A percentile compares a stretch with the other conserved stretches of the same genome.
Evolutionary conservation across 2,888 invertebrate species (phyloP).

Genomic region (Acanthacorydalis orientalis): DNA sequence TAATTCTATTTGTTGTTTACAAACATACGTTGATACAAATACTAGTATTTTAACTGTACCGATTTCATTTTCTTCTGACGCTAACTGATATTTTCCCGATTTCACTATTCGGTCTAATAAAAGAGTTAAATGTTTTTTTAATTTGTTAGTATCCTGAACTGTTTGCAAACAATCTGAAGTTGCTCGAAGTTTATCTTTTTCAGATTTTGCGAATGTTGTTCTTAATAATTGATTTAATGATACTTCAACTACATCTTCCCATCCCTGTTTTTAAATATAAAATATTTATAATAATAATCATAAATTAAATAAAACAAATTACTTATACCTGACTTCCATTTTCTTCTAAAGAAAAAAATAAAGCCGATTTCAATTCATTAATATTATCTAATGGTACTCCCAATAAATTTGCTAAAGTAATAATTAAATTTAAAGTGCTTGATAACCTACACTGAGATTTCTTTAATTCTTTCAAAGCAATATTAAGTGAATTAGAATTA

Average conservation of each 20-base stretch:
- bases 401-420: slow-evolving; percentile 17
- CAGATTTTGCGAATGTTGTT: slow-evolving; percentile 42
- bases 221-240: slow-evolving; percentile 45
- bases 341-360: slow-evolving; percentile 18
- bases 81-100: not conserved
- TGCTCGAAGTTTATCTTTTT: slow-evolving; percentile 42
- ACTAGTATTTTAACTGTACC: not conserved
- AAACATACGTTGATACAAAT: not conserved
- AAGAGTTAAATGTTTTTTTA: slow-evolving; percentile 23
- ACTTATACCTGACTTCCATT: slow-evolving; percentile 19
- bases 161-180: slow-evolving; percentile 30
- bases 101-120: slow-evolving; percentile 22
- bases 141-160: slow-evolving; percentile 21
- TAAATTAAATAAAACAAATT: not conserved
- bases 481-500: slow-evolving; percentile 30
- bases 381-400: slow-evolving; percentile 16
- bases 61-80: not conserved
- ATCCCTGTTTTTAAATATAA: slow-evolving; percentile 36
- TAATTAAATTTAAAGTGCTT: slow-evolving; percentile 18
- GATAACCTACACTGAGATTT: slow-evolving; percentile 18
- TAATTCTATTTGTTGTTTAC: not conserved
- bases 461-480: slow-evolving; percentile 22
- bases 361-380: slow-evolving; percentile 16
- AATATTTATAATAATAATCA: not conserved
- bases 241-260: slow-evolving; percentile 62